Evolutionary conservation across 1,140 invertebrate genomes (phyloP), one percentile per base, ranked within the genome.

Genomic region (Melitaea cinxia): DNA sequence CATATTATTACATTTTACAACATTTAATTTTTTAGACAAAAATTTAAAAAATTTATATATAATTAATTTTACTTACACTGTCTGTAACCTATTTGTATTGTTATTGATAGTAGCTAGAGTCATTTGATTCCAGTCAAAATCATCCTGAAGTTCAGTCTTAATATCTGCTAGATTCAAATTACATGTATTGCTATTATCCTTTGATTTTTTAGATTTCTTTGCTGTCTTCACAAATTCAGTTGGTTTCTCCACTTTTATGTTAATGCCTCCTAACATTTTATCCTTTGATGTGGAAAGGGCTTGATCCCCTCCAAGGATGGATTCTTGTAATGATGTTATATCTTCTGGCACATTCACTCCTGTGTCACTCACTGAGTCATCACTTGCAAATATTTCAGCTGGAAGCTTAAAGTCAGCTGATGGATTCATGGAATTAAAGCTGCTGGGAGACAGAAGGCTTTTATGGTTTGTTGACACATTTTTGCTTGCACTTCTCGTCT

Each of bases 101-200:
- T 85, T 88, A 37, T 88, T 82, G 7, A 91, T 77, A 15, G 85
- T 91, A 15, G 89, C 90, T 30, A 92, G 65, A 45, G 87, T 80
- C 91, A 91, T 91, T 57, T 90, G 88, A 65, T 79, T 88, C 88
- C 84, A 89, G 61, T 91, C 88, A 61, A 83, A 70, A 56, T 90
- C 87, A 73, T 91, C 89, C 49, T 91, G 79, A 12, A 91, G 76
- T 74, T 92, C 91, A 65, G 89, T 89, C 79, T 92, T 92, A 30
- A 92, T 91, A 50, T 88, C 82, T 58, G 79, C 80, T 55, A 91
- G 62, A 42, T 89, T 85, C 21, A 88, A 67, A 55, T 73, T 75
- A 6, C 55, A 47, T 49, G 67, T 68, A 69, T 76, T 75, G 19
- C 62, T 66, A 70, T 78, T 76, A 21, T 83, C 75, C 70, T 83